Evolutionary conservation across 1,140 invertebrate genomes (phyloP).

Genomic region (Akabosia matsudoensis): DNA sequence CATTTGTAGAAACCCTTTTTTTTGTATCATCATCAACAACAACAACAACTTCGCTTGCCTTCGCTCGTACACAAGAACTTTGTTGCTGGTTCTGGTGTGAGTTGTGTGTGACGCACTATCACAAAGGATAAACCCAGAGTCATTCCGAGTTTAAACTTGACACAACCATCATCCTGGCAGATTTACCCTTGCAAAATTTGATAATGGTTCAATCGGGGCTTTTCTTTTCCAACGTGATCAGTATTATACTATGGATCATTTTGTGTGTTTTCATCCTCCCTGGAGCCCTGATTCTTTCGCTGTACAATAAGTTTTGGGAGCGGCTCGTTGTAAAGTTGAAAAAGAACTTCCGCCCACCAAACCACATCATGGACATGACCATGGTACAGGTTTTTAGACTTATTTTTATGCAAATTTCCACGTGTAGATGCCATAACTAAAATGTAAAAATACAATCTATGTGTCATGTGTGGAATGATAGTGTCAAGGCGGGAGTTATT

Average conservation of each 20-base stretch:
- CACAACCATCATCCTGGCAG: no score
- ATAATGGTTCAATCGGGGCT: not conserved
- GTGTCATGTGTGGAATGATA: no score
- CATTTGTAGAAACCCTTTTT: not conserved
- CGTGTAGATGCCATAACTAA: no score
- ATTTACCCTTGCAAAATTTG: not conserved
- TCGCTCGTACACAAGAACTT: no score
- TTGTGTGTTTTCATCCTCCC: not conserved
- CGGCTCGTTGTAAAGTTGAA: not conserved
- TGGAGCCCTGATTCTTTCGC: not conserved
- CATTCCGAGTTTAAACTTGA: no score
- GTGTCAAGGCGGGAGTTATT: slow-evolving; percentile 6
- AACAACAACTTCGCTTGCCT: not conserved
- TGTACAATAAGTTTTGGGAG: not conserved
- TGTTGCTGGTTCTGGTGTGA: no score
- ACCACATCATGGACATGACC: not conserved
- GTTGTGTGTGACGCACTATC: no score
- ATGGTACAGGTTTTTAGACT: no score
- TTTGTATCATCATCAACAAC: no score
- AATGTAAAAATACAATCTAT: no score
- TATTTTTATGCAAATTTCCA: no score
- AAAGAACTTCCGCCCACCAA: not conserved
- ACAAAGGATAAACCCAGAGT: no score
- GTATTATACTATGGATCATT: not conserved
- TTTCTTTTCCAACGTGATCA: not conserved